Evolutionary conservation across 2,797 vertebrate genomes (phyloP).

Genomic region (Enteromius treurensis): DNA sequence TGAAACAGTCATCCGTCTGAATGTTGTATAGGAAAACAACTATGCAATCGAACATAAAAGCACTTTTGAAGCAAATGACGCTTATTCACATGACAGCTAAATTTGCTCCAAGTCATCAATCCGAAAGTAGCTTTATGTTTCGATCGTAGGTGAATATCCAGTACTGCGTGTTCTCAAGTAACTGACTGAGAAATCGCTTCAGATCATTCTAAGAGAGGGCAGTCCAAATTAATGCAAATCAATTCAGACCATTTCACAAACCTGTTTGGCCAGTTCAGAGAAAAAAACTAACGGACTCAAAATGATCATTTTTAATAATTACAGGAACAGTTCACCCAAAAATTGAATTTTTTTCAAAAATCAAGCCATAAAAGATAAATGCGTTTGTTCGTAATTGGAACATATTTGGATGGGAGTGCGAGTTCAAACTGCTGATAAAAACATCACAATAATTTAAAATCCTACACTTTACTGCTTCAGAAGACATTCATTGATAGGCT

Average conservation of each 20-base stretch:
- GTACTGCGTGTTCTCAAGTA: background rate
- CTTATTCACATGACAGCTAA: background rate
- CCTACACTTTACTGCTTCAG: background rate
- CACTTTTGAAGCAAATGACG: background rate
- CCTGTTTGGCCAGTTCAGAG: background rate
- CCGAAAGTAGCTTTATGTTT: background rate
- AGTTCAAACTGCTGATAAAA: background rate
- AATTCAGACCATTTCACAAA: background rate
- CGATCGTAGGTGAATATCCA: background rate
- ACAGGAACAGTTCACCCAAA: background rate
- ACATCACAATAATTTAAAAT: background rate
- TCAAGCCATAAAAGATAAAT: background rate
- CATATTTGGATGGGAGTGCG: background rate
- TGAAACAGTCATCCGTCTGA: background rate
- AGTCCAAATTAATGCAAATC: background rate
- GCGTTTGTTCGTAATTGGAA: background rate
- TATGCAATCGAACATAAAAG: background rate
- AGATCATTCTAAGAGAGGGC: background rate
- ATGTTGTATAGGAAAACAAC: background rate
- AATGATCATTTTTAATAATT: background rate
- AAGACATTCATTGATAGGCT: background rate
- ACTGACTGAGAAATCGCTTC: background rate
- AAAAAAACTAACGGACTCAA: background rate
- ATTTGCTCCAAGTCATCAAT: background rate
- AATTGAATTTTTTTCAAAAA: too few species aligned